phyloP scores from a whole-genome alignment of 2,797 vertebrate species.

The Hemitrygon akajei region DNA sequence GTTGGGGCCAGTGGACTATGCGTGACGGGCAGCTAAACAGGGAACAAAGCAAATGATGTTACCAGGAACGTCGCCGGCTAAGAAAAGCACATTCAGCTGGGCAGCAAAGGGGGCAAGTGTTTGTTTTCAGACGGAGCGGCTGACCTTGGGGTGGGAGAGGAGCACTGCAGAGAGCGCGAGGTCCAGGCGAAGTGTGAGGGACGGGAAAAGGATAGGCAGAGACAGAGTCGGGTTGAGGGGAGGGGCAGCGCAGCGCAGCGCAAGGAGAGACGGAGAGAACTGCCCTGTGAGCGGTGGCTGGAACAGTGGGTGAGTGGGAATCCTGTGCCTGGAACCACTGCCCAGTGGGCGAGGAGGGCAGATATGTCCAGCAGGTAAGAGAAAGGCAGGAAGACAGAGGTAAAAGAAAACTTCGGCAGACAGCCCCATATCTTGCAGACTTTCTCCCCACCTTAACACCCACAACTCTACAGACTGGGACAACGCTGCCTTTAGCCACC shows the following conservation, averaged over 20 bases:
- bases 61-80: background rate
- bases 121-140: too few species aligned
- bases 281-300: too few species aligned
- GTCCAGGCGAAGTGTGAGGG: background rate
- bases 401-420: background rate
- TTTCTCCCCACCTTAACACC: background rate
- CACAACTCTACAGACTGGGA: background rate
- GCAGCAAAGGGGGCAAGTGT: too few species aligned
- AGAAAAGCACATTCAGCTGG: background rate
- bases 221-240: background rate
- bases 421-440: background rate
- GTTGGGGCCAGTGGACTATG: constrained; percentile 81
- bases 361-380: too few species aligned
- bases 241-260: background rate
- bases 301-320: too few species aligned
- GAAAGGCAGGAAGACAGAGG: background rate
- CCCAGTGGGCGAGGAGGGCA: background rate
- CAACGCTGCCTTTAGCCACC: background rate
- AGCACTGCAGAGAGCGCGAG: too few species aligned
- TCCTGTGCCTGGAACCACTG: too few species aligned
- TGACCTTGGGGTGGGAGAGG: too few species aligned
- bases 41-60: background rate
- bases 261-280: too few species aligned
- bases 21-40: constrained; percentile 68
- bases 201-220: background rate